A percentile compares a stretch with the other conserved stretches of the same genome.
These are phyloP conservation scores for Eufriesea mexicana DNA, from an alignment of 1,140 invertebrate species.

Conservation along the genomic window DNA sequence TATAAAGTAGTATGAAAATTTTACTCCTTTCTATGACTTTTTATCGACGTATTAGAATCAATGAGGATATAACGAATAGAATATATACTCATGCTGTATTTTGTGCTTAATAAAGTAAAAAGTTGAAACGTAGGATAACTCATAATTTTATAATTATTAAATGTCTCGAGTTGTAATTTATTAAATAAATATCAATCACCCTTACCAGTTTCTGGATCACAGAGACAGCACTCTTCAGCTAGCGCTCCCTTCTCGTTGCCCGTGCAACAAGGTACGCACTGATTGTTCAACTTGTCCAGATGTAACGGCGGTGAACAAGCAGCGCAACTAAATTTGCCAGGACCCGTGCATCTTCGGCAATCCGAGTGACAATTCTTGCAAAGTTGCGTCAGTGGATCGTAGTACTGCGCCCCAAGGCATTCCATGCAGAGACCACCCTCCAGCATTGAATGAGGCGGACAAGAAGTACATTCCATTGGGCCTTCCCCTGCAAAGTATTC, in stretches of 20 bases:
- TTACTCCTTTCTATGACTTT: too few relatives aligned
- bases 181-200: not conserved
- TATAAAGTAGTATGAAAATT: too few relatives aligned
- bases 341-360: constrained; percentile 87
- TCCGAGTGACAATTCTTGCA: constrained; percentile 87
- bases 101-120: too few relatives aligned
- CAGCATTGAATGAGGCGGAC: constrained; percentile 87
- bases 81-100: too few relatives aligned
- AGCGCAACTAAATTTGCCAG: constrained; percentile 87
- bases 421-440: constrained; percentile 89
- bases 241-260: constrained; percentile 78
- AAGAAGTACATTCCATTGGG: constrained; percentile 88
- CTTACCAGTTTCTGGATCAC: constrained; percentile 87
- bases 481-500: constrained; percentile 84
- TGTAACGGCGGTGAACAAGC: constrained; percentile 86
- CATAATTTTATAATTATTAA: too few relatives aligned
- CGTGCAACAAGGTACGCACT: constrained; percentile 88
- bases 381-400: constrained; percentile 86
- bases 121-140: too few relatives aligned
- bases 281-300: constrained; percentile 87
- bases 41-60: too few relatives aligned
- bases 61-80: too few relatives aligned
- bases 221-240: constrained; percentile 85
- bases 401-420: constrained; percentile 88
- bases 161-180: too few relatives aligned